Conservation (phyloP, 2,113 vertebrate genomes). For the Pagrus major region DNA sequence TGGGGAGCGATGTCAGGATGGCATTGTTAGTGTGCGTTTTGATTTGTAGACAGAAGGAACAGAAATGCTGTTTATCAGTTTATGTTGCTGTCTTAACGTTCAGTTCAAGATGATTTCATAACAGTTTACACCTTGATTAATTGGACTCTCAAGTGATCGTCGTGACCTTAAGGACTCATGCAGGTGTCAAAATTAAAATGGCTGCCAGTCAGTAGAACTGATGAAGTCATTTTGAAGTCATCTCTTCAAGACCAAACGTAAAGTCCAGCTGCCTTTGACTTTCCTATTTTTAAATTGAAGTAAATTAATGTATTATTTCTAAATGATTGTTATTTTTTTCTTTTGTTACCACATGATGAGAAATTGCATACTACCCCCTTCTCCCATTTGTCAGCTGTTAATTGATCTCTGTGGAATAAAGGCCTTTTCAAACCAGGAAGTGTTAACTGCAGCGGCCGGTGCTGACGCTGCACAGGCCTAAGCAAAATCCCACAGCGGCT, state of each 20-base stretch:
- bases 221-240: background rate
- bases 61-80: background rate
- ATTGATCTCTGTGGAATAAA: slow-evolving; percentile 16
- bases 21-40: background rate
- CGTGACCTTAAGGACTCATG: background rate
- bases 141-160: background rate
- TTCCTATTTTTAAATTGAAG: too few species aligned
- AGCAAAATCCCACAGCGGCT: slow-evolving; percentile 7
- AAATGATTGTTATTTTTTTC: background rate
- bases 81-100: background rate
- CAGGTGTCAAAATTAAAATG: slow-evolving; percentile 7
- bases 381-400: slow-evolving; percentile 27
- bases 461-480: slow-evolving; percentile 22
- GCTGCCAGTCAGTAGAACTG: background rate
- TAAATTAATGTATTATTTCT: too few species aligned
- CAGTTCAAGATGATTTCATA: background rate
- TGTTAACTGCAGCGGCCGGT: background rate
- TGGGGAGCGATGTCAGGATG: background rate
- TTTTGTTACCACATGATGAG: background rate
- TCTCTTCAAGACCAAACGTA: background rate
- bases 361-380: background rate
- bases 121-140: background rate
- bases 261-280: background rate
- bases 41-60: slow-evolving; percentile 1
- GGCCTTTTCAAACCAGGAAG: background rate